A percentile compares a stretch with the other conserved stretches of the same genome.
Conservation (phyloP, 2,888 invertebrate genomes). For the Cosmia trapezina region DNA sequence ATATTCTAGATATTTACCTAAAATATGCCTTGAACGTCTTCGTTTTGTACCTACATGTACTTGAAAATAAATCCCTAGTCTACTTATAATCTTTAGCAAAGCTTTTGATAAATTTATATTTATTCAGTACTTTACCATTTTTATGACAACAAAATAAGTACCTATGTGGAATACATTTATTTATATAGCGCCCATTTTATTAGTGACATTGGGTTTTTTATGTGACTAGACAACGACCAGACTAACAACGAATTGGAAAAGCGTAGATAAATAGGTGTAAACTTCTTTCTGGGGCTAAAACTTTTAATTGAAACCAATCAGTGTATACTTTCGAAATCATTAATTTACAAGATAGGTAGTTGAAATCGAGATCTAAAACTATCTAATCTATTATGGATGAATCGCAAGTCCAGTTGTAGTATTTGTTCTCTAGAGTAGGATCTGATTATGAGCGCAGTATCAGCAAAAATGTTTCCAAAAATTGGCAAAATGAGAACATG, state of each 20-base stretch:
- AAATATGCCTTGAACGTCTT: background rate
- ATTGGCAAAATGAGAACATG: background rate
- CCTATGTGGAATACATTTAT: constrained; percentile 4
- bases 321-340: background rate
- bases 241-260: no score
- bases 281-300: background rate
- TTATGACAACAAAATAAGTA: constrained; percentile 7
- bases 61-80: constrained; percentile 5
- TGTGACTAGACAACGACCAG: background rate
- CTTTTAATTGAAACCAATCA: constrained; percentile 10
- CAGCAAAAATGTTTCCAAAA: background rate
- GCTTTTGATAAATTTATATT: constrained; percentile 14
- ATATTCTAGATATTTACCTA: background rate
- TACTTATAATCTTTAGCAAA: background rate
- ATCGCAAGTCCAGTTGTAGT: background rate
- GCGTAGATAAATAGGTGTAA: no score
- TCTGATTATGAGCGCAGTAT: background rate
- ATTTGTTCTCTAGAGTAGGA: background rate
- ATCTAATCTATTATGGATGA: background rate
- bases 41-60: background rate
- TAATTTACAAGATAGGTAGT: background rate
- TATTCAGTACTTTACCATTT: constrained; percentile 38
- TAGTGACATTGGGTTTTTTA: background rate
- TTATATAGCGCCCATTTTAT: no score
- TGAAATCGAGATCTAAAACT: background rate